Evolutionary conservation across 2,113 vertebrate genomes (phyloP).

Genomic region (Mola mola): DNA sequence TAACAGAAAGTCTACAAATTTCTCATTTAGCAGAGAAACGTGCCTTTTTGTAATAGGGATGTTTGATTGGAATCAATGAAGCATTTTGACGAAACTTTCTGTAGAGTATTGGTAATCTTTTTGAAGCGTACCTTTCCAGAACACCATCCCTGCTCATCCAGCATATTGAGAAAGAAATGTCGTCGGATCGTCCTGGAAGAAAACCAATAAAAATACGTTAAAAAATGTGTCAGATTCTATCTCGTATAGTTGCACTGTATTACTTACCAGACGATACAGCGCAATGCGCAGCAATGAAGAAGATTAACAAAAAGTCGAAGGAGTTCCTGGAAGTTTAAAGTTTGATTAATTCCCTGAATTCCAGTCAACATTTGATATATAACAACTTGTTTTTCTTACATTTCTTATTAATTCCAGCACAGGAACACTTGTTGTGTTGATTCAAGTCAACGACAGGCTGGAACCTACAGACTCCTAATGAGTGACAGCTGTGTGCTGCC

Average conservation of each 20-base stretch:
- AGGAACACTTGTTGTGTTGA: slow-evolving; percentile 4
- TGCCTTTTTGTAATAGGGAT: too few species aligned
- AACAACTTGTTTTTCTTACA: slow-evolving; percentile 30
- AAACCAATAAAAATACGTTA: not conserved
- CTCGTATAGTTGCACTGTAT: too few species aligned
- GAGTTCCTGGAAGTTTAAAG: slow-evolving; percentile 51
- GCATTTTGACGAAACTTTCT: too few species aligned
- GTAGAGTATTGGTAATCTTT: not conserved
- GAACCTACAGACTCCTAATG: slow-evolving; percentile 36
- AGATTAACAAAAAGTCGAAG: slow-evolving; percentile 21
- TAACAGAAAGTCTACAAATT: too few species aligned
- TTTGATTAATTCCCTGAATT: not conserved
- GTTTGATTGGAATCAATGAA: too few species aligned
- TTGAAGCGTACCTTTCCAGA: slow-evolving; percentile 50
- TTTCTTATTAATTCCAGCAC: slow-evolving; percentile 20
- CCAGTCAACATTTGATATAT: too few species aligned
- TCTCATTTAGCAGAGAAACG: too few species aligned
- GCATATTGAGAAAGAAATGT: slow-evolving; percentile 69
- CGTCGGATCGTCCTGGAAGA: slow-evolving; percentile 44
- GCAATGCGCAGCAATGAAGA: slow-evolving; percentile 42
- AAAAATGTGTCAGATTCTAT: not conserved
- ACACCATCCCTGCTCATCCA: slow-evolving; percentile 52
- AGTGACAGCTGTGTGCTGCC: slow-evolving; percentile 56
- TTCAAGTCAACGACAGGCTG: not conserved
- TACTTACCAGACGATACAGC: slow-evolving; percentile 62